These are phyloP conservation scores for Protaetia brevitarsis DNA, from an alignment of 1,140 invertebrate species.

Conservation along the genomic window DNA sequence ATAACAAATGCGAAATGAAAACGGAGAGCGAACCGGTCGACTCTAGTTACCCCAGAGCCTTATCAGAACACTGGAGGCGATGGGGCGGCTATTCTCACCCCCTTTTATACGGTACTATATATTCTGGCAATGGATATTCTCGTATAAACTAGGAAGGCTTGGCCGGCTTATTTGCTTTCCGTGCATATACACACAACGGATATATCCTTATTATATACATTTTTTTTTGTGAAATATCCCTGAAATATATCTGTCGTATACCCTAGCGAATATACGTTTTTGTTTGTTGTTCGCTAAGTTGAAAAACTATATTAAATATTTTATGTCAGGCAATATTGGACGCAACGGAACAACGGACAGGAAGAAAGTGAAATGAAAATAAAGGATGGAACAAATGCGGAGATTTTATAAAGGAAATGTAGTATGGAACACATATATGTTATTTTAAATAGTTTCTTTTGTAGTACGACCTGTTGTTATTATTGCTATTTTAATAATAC, in stretches of 20 bases:
- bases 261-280: neutral
- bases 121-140: constrained; percentile 35
- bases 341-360: too few species aligned
- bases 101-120: constrained; percentile 40
- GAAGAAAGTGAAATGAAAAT: too few species aligned
- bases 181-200: constrained; percentile 17
- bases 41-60: constrained; percentile 36
- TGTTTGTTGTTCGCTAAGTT: neutral
- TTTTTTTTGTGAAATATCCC: neutral
- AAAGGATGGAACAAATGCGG: too few species aligned
- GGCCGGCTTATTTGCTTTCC: constrained; percentile 17
- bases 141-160: constrained; percentile 4
- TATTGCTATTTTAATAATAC: too few species aligned
- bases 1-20: neutral
- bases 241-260: neutral
- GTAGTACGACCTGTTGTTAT: too few species aligned
- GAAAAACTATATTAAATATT: constrained; percentile 5
- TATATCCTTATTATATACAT: constrained; percentile 2
- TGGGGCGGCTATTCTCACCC: constrained; percentile 35
- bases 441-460: too few species aligned
- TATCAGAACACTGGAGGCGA: constrained; percentile 40
- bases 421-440: too few species aligned
- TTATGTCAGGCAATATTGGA: too few species aligned
- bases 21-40: constrained; percentile 18
- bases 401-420: too few species aligned